phyloP scores from a whole-genome alignment of 2,797 vertebrate species.

The Fundulus diaphanus region DNA sequence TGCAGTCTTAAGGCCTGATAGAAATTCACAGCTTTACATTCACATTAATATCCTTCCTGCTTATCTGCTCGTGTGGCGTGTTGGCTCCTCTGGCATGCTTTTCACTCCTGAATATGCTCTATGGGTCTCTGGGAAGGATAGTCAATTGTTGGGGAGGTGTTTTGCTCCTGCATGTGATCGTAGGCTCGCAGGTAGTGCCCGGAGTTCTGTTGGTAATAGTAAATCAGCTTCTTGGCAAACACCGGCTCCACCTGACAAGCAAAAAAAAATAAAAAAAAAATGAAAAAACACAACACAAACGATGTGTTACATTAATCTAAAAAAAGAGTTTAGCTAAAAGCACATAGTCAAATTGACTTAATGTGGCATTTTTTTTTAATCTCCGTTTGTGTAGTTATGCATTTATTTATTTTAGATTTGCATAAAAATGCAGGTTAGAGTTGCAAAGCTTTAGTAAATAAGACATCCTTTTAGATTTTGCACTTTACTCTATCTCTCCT shows the following conservation, averaged over 20 bases:
- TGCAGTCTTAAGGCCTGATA: conserved; percentile 37
- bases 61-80: conserved; percentile 3
- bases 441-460: neutral
- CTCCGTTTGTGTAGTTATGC: neutral
- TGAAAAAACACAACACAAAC: conserved; percentile 6
- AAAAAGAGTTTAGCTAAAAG: neutral
- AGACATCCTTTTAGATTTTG: neutral
- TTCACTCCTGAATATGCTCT: conserved; percentile 92
- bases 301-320: neutral
- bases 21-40: conserved; percentile 41
- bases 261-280: conserved; percentile 48
- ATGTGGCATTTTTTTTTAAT: neutral
- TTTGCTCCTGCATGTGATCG: conserved; percentile 85
- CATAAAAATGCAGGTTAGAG: neutral
- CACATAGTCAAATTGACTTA: neutral
- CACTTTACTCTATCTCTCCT: neutral
- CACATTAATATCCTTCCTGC: conserved; percentile 12
- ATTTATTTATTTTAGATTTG: neutral
- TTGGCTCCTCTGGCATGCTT: conserved; percentile 1
- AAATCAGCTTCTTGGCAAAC: conserved; percentile 93
- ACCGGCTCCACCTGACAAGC: conserved; percentile 97
- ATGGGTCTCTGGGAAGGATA: conserved; percentile 85
- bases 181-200: conserved; percentile 90
- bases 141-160: conserved; percentile 80
- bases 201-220: conserved; percentile 91